Evolutionary conservation across 2,888 invertebrate species (phyloP).

Genomic region (Eristalis tenax): DNA sequence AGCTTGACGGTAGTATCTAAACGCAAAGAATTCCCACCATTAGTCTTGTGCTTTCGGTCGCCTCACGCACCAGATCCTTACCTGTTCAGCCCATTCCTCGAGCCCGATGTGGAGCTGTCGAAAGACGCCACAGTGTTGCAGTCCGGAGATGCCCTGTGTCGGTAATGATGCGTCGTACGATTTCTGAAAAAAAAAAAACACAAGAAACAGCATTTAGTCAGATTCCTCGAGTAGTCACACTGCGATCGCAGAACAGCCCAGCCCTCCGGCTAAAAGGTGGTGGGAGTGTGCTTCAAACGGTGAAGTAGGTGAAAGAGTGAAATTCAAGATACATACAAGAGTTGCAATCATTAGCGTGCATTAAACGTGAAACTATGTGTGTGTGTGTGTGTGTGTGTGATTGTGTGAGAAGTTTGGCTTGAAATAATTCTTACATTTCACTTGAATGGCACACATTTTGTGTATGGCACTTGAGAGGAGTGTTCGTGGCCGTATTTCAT

Average conservation of each 20-base stretch:
- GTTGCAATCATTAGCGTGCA: constrained; percentile 32
- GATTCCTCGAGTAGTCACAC: background rate
- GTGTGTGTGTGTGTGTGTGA: constrained; percentile 31
- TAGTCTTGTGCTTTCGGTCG: background rate
- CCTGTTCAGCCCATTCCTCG: constrained; percentile 90
- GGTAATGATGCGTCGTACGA: constrained; percentile 92
- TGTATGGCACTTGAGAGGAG: constrained; percentile 74
- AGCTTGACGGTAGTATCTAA: constrained; percentile 91
- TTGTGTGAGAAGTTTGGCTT: constrained; percentile 52
- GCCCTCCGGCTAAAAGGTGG: background rate
- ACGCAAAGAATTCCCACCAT: background rate
- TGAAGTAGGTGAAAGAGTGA: background rate
- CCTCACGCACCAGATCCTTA: constrained; percentile 67
- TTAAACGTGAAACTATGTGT: constrained; percentile 15
- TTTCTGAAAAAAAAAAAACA: constrained; percentile 83
- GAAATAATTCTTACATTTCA: constrained; percentile 73
- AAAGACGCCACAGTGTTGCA: constrained; percentile 95
- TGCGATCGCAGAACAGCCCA: background rate
- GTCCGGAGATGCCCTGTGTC: constrained; percentile 93
- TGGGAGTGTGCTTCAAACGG: background rate
- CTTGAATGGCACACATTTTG: constrained; percentile 72
- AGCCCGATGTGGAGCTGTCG: constrained; percentile 93
- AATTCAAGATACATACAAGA: constrained; percentile 7
- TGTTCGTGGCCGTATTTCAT: constrained; percentile 72
- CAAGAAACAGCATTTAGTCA: background rate